A percentile compares a stretch with the other conserved stretches of the same genome.
Evolutionary conservation across 1,140 invertebrate species (phyloP).

Genomic region (Aradophagus sp.): DNA sequence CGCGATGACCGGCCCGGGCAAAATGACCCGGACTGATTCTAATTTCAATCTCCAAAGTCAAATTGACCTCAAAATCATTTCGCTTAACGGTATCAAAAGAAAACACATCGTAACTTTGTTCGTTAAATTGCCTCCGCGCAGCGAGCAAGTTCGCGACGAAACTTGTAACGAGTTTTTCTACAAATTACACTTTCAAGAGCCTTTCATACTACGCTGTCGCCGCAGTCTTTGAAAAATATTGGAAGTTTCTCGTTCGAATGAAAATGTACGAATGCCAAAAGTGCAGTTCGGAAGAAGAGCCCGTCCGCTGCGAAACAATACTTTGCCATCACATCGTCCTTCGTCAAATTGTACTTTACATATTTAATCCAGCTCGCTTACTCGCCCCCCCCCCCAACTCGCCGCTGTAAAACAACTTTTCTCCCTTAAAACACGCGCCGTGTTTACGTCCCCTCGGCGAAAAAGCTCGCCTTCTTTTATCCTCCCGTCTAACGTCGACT

Average conservation of each 20-base stretch:
- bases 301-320: constrained; percentile 20
- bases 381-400: too few relatives aligned
- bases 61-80: constrained; percentile 48
- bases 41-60: constrained; percentile 44
- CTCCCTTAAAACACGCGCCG: too few relatives aligned
- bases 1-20: too few relatives aligned
- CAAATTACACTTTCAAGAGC: constrained; percentile 58
- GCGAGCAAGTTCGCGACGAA: constrained; percentile 45
- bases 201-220: constrained; percentile 38
- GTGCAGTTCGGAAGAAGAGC: constrained; percentile 5
- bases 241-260: constrained; percentile 36
- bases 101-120: constrained; percentile 54
- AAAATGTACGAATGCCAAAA: constrained; percentile 43
- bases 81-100: constrained; percentile 51
- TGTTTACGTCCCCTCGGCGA: too few relatives aligned
- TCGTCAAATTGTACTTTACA: constrained; percentile 11
- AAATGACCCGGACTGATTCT: constrained; percentile 11
- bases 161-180: constrained; percentile 58
- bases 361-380: too few relatives aligned
- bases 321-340: neutral
- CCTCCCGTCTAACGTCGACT: too few relatives aligned
- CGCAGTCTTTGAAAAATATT: constrained; percentile 51
- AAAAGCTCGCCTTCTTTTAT: too few relatives aligned
- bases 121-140: constrained; percentile 38
- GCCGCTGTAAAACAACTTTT: too few relatives aligned